Evolutionary conservation across 2,797 vertebrate species (phyloP).

Genomic region (Mormyrops attenuatus): DNA sequence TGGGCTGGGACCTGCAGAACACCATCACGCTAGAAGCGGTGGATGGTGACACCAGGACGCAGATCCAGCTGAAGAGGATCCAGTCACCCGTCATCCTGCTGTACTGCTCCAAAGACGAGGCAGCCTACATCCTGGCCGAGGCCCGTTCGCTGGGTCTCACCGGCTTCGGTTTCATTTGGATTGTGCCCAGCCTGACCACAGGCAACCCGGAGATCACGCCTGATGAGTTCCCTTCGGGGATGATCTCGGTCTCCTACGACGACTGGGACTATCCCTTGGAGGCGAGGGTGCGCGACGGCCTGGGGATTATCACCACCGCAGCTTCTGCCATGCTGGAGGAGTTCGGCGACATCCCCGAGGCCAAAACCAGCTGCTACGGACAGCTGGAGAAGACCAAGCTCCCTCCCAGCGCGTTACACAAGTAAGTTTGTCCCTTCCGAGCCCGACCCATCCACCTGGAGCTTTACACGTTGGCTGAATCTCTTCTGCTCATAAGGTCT

Average conservation of each 20-base stretch:
- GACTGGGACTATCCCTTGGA: constrained; percentile 96
- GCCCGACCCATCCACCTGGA: not conserved
- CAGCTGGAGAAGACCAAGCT: constrained; percentile 77
- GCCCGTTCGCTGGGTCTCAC: constrained; percentile 90
- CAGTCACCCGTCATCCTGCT: constrained; percentile 91
- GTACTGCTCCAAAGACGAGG: constrained; percentile 94
- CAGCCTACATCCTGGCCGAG: constrained; percentile 83
- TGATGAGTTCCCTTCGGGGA: constrained; percentile 83
- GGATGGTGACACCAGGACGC: constrained; percentile 80
- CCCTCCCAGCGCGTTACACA: constrained; percentile 81
- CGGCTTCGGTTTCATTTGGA: constrained; percentile 94
- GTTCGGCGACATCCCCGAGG: constrained; percentile 86
- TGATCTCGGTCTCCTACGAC: constrained; percentile 91
- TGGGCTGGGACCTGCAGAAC: constrained; percentile 96
- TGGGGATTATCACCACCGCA: constrained; percentile 90
- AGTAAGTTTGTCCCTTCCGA: constrained; percentile 62
- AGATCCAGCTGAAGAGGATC: constrained; percentile 94
- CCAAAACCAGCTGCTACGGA: constrained; percentile 84
- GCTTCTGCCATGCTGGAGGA: constrained; percentile 88
- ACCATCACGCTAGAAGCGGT: constrained; percentile 81
- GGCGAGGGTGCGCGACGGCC: constrained; percentile 81
- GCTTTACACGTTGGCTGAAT: not conserved
- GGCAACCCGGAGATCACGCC: constrained; percentile 87
- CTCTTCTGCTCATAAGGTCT: not conserved
- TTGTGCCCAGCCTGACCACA: constrained; percentile 89